Evolutionary conservation across 2,113 vertebrate genomes (phyloP), one percentile per base, ranked within the genome.

Genomic region (Fulica atra): DNA sequence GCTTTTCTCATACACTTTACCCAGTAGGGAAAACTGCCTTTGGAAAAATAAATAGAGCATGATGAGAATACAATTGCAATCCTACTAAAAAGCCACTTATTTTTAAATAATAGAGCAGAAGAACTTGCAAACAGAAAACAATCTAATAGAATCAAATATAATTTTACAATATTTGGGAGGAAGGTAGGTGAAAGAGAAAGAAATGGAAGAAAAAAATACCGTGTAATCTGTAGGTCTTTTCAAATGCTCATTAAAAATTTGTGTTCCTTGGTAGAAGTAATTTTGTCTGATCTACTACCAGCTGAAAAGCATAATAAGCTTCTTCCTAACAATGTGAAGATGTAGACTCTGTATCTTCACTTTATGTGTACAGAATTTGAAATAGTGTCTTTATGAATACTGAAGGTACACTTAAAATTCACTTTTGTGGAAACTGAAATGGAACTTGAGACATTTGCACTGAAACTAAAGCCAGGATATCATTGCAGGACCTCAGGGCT

Each of bases 81-180:
- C 11, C 23, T 63, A 65, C 24, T 61, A 4, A 44, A 81, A 70
- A 71, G 46, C 6, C 6, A 5, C 35, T 74, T 81, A 51, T 79
- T 94, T 93, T 68, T n/a, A 95, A 95, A 91, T 72, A 85, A 84
- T 65, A 26, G 88, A 61, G 42, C n/a, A 91, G 26, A 91, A 80
- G 8, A 57, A 68, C 44, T 78, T 46, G 48, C 86, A 87, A 88
- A 90, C 11, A 85, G 26, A 51, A 77, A 94, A 65, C 25, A 64
- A 74, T 65, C 36, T 59, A 68, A 81, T 25, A 86, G 17, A 92
- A 86, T 83, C 40, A 81, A 86, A 65, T 13, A 46, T 13, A 80
- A 86, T 13, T 20, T 24, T 83, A 64, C 24, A 71, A 83, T 81
- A 65, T 42, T 42, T 53, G 53, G 53, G 40, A 81, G 26, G 46